Base-by-base conservation (phyloP, 1,140 invertebrate genomes). In the Teleogryllus occipitalis region DNA sequence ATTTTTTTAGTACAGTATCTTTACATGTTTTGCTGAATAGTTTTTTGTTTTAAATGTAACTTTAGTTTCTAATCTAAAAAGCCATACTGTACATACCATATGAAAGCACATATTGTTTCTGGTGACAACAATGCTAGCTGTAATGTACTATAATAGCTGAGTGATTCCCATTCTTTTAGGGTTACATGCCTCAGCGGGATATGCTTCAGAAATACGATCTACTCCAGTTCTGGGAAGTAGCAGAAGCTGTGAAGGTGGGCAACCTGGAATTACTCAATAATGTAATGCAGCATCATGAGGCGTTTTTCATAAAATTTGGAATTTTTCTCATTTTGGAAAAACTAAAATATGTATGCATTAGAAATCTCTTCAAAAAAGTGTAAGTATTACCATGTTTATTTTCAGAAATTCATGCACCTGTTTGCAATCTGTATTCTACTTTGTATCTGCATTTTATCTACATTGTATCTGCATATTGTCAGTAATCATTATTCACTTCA, bases 291-390 rank as follows among this genome's bases (percentile, higher is more conserved):
- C 90, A 91, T 74, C 92, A 98, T 83, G 96, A 98, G 86, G 87
- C 90, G 0, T 98, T 98, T 85, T 98, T 99, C 82, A 98, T 98
- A 79, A 93, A 93, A 83, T 96, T 93, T 84, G 97, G 97, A 54
- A 97, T 99, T 83, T 99, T 98, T 87, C 89, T 99, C 21, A 96
- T 99, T 84, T 92, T 99, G 8, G 97, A 99, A 84, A 98, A 99
- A 85, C 87, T 99, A 0, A 98, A 97, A 85, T 94, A 96, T 76
- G 95, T 97, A 74, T 95, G 97, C 0, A 98, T 98, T 84, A 91
- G 97, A 81, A 99, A 99, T 90, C 90, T 99, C 46, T 98, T 99
- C 84, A 97, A 97, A 84, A 97, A 97, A 91, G 96, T 99, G 83
- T 93, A 86, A 88, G 90, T 87, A 80, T 27, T 78, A 5, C 27